Base-by-base conservation (phyloP, 2,797 vertebrate genomes). In the Syndactyla subalaris region DNA sequence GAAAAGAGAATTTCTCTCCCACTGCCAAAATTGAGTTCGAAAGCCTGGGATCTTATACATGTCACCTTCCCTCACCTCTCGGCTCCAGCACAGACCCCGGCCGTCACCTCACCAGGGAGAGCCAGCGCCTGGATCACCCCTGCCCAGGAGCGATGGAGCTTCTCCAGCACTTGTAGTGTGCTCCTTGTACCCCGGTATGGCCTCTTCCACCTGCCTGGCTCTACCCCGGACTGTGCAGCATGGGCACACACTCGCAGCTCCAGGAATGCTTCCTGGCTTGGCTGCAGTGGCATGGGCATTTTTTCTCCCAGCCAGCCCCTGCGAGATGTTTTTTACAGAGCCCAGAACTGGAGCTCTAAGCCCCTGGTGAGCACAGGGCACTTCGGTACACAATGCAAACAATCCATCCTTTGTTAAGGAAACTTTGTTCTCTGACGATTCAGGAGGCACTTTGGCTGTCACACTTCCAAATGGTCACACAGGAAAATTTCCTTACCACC, bases 231-330 rank as follows among this genome's bases (percentile, higher is more conserved):
- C 7, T 17, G 8, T 0, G 8, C 51, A 12, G 39, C 0, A 1
- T 10, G 49, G 22, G 30, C 34, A 10, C 48, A 24, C 59, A 15
- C 55, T 23, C 38, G 14, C 34, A 7, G 46, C 30, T 73, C 34
- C 43, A 41, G 36, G 32, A 38, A 5, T 11, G 32, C 27, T 30
- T 67, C 52, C 87, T 38, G 43, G 10, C 63, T 72, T 1, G 2
- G 21, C 16, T 41, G 38, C 2, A 1, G 34, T 27, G 0, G 0
- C 46, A 49, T 21, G 19, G 9, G 12, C 2, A 3, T 10, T 59
- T 87, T 81, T 55, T 3, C 26, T 68, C 34, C 12, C 38, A 67
- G 24, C 1, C 36, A 45, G 49, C 14, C 12, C 10, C 46, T 32
- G 49, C 10, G 36, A 65, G 41, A 13, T n/a, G 7, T 32, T 87